These are phyloP conservation scores for Apamea anceps DNA, from an alignment of 2,888 invertebrate species.

Conservation along the genomic window DNA sequence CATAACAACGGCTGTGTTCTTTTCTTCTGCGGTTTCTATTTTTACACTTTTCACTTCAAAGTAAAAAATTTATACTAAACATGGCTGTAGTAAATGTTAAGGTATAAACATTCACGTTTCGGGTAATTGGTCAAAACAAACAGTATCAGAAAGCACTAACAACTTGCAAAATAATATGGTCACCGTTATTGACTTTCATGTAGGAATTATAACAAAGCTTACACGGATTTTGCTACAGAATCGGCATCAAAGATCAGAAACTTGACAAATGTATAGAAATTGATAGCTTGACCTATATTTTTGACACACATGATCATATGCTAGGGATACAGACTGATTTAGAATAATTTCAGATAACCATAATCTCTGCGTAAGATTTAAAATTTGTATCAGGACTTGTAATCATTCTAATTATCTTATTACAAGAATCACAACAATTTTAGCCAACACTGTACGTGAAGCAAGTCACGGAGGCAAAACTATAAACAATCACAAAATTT, in stretches of 20 bases:
- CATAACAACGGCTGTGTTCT: slow-evolving; percentile 75
- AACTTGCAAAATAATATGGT: not conserved
- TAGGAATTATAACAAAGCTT: not conserved
- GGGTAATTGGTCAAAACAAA: not conserved
- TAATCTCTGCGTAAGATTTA: not conserved
- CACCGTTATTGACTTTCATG: not conserved
- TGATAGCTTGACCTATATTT: not conserved
- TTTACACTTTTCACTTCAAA: slow-evolving; percentile 63
- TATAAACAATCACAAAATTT: slow-evolving; percentile 19
- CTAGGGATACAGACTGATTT: not conserved
- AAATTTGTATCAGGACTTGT: not conserved
- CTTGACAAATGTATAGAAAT: not conserved
- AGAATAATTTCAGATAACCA: not conserved
- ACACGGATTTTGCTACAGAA: no score
- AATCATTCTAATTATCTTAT: not conserved
- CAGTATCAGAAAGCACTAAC: not conserved
- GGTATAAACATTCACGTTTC: slow-evolving; percentile 21
- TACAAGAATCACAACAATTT: not conserved
- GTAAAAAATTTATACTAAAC: slow-evolving; percentile 35
- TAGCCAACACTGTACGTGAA: not conserved
- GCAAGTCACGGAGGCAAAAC: not conserved
- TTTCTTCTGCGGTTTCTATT: slow-evolving; percentile 68
- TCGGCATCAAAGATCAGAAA: not conserved
- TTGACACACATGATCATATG: not conserved
- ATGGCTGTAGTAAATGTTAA: slow-evolving; percentile 6